Evolutionary conservation across 2,888 invertebrate species (phyloP).

Genomic region (Furcula furcula): DNA sequence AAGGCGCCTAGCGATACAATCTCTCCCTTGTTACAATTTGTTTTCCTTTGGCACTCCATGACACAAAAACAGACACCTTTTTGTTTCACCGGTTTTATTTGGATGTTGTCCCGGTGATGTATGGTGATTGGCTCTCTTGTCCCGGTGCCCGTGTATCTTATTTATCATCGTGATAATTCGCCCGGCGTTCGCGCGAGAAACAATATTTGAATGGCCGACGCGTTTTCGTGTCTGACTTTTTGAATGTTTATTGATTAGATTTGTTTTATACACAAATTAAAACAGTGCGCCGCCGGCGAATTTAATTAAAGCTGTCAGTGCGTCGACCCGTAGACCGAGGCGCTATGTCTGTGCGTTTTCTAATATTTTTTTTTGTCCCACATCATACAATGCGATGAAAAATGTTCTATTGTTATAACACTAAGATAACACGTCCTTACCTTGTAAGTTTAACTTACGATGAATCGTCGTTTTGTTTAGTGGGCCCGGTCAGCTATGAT

Average conservation of each 20-base stretch:
- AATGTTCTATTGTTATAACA: constrained; percentile 65
- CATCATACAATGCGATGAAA: constrained; percentile 52
- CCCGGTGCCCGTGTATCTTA: constrained; percentile 71
- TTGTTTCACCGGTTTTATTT: constrained; percentile 74
- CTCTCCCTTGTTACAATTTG: constrained; percentile 78
- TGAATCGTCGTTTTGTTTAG: constrained; percentile 57
- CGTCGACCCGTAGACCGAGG: constrained; percentile 38
- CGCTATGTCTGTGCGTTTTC: constrained; percentile 55
- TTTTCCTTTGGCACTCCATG: constrained; percentile 72
- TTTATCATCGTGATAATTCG: constrained; percentile 78
- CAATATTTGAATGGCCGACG: constrained; percentile 66
- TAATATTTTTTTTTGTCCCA: constrained; percentile 53
- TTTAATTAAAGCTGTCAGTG: constrained; percentile 64
- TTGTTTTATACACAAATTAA: constrained; percentile 67
- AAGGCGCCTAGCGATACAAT: constrained; percentile 79
- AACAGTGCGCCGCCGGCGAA: constrained; percentile 59
- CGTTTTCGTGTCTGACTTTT: constrained; percentile 53
- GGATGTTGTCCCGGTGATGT: constrained; percentile 73
- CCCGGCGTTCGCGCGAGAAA: constrained; percentile 60
- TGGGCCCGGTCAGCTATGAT: constrained; percentile 46
- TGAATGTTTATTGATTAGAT: constrained; percentile 70
- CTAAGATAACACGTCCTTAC: constrained; percentile 57
- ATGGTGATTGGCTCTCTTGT: constrained; percentile 79
- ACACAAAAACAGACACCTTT: constrained; percentile 63
- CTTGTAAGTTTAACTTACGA: constrained; percentile 64